Percentiles rank a stretch among this genome's conserved stretches.
These are phyloP conservation scores for Psilopsiagon aymara DNA, from an alignment of 2,113 vertebrate species.

Conservation along the genomic window DNA sequence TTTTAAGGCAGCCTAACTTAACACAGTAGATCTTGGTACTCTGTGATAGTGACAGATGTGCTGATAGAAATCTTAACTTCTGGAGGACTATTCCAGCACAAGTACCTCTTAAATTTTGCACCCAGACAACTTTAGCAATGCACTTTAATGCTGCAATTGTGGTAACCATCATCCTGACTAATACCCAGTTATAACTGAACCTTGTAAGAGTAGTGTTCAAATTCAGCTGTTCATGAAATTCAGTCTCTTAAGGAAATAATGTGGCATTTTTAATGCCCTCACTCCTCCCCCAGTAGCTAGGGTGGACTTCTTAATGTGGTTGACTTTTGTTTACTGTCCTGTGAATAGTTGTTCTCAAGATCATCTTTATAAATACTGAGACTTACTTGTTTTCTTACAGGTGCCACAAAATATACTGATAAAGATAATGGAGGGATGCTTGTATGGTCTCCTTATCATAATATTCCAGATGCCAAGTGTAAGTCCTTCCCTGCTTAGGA, in stretches of 20 bases:
- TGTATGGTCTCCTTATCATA: conserved; percentile 95
- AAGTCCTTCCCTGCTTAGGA: conserved; percentile 68
- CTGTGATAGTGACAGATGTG: neutral
- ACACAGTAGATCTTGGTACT: neutral
- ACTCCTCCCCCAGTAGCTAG: rapidly evolving
- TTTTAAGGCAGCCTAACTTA: neutral
- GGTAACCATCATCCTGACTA: neutral
- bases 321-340: neutral
- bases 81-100: neutral
- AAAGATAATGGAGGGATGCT: conserved; percentile 97
- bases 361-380: conserved; percentile 14
- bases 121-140: neutral
- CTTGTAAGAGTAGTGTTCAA: neutral
- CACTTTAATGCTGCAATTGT: neutral
- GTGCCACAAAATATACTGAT: conserved; percentile 90
- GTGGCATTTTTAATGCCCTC: neutral
- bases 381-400: conserved; percentile 73
- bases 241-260: neutral
- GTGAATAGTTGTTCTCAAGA: neutral
- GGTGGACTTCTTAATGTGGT: neutral
- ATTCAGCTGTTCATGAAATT: neutral
- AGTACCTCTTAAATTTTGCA: neutral
- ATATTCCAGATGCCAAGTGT: conserved; percentile 90
- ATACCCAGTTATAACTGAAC: neutral
- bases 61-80: neutral